Conservation (phyloP, 1,140 invertebrate genomes). For the Chrysoperla carnea region DNA sequence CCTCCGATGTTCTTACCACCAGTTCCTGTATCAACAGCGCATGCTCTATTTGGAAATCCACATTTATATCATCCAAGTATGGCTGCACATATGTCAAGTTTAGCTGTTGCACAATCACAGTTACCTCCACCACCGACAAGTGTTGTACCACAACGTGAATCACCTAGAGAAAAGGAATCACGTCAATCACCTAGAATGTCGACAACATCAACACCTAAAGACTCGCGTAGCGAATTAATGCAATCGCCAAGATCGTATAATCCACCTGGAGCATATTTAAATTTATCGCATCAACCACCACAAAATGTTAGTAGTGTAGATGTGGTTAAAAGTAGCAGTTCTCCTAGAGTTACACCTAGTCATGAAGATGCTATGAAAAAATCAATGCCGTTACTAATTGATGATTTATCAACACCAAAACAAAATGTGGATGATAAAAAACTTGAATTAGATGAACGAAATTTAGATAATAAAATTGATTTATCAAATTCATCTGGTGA, state of each 20-base stretch:
- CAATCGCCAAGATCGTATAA: neutral
- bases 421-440: too few relatives aligned
- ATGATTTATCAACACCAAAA: too few relatives aligned
- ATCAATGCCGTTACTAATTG: too few relatives aligned
- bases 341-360: too few relatives aligned
- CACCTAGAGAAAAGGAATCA: neutral
- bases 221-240: neutral
- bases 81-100: slow-evolving; percentile 13
- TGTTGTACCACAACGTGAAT: neutral
- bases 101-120: slow-evolving; percentile 18
- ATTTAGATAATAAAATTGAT: too few relatives aligned
- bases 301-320: too few relatives aligned
- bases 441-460: too few relatives aligned
- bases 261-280: too few relatives aligned
- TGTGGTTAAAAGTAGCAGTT: too few relatives aligned
- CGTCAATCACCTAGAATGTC: neutral
- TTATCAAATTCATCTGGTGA: too few relatives aligned
- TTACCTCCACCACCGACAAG: slow-evolving; percentile 8
- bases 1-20: neutral
- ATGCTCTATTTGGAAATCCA: slow-evolving; percentile 1
- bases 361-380: too few relatives aligned
- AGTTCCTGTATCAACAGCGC: neutral
- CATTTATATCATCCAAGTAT: slow-evolving; percentile 15
- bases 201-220: neutral
- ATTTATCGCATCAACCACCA: too few relatives aligned